These are phyloP conservation scores for Embidobia sp. DNA, from an alignment of 2,888 invertebrate genomes.

Conservation along the genomic window DNA sequence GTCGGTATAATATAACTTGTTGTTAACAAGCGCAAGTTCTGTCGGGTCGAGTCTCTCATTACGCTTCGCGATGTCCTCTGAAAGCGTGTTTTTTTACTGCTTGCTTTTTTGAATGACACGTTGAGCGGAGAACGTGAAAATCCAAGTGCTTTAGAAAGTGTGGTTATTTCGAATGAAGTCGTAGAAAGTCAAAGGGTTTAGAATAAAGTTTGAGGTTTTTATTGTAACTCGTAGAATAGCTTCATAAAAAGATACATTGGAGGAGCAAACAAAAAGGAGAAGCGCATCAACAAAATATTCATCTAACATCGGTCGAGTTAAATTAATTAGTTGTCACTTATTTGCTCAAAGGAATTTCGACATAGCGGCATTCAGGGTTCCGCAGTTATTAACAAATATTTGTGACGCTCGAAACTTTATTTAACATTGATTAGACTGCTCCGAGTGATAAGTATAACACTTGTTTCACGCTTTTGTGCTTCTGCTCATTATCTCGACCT, in stretches of 20 bases:
- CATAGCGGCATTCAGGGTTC: too few relatives aligned
- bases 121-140: constrained; percentile 48
- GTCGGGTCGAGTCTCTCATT: constrained; percentile 64
- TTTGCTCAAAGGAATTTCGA: too few relatives aligned
- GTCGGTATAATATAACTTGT: constrained; percentile 60
- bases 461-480: constrained; percentile 22
- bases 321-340: constrained; percentile 19
- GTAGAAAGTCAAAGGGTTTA: constrained; percentile 36
- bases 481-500: constrained; percentile 21
- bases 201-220: constrained; percentile 41
- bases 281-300: neutral
- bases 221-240: constrained; percentile 23
- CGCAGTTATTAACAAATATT: constrained; percentile 22
- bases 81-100: constrained; percentile 56
- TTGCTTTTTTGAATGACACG: constrained; percentile 59
- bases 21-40: constrained; percentile 65
- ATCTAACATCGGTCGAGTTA: neutral
- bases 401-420: constrained; percentile 20
- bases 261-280: neutral
- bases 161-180: constrained; percentile 53
- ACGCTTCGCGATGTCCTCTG: constrained; percentile 62
- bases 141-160: constrained; percentile 54
- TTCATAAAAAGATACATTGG: neutral
- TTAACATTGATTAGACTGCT: constrained; percentile 13
- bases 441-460: constrained; percentile 28